Evolutionary conservation across 1,140 invertebrate genomes (phyloP), one percentile per base, ranked within the genome.

Genomic region (Solenopsis invicta): DNA sequence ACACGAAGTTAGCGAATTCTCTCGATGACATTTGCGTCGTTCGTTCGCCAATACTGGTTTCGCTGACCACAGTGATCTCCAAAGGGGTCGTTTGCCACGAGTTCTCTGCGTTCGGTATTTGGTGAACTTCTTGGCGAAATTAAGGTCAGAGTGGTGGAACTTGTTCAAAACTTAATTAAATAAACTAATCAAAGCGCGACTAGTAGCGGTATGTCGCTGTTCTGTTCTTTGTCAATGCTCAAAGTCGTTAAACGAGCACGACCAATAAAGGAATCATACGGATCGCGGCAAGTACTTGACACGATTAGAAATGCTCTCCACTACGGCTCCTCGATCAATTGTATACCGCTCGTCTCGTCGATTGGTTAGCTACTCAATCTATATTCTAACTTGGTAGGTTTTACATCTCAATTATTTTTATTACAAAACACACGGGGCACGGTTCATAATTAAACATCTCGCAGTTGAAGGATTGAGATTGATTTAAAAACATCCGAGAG

Each of bases 121-220:
- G 89, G 64, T 59, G 72, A 64, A 34, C 59, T 56, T 88, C 86
- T 84, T 80, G 64, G 84, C 64, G 78, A 90, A 90, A 91, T 91
- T 91, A 89, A 90, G 88, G 89, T 67, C 89, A 41, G 16, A 21
- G 41, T 45, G 54, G 52, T 34, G 61, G 21, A 29, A 80, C 74
- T 89, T 71, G 88, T 90, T 67, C 75, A 71, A 50, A 67, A 59
- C 56, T 91, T 91, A 90, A 91, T 91, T 91, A 91, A 88, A 78
- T 84, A 88, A 89, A 91, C 87, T 81, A 81, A 52, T 67, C 69
- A 71, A 67, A 86, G 84, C 56, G 59, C 71, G 24, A 59, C 56
- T 84, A 72, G 61, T 61, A 75, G 18, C 80, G 29, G 80, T 34
- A 74, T 85, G 48, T 76, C 50, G 41, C 66, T 85, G 69, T 50